Evolutionary conservation across 2,113 vertebrate species (phyloP).

Genomic region (Lepus timidus): DNA sequence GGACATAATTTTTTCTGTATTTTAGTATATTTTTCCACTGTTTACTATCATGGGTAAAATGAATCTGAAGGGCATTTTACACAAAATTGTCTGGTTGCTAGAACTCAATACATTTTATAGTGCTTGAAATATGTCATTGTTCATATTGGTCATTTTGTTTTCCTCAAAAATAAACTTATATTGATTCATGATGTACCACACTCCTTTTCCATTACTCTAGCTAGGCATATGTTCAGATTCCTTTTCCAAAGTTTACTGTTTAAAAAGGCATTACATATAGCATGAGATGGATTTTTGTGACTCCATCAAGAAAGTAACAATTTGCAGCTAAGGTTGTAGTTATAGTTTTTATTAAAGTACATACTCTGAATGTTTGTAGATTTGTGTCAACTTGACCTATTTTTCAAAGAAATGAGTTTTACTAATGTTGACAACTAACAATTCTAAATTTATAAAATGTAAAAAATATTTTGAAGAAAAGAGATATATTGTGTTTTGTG

Average conservation of each 20-base stretch:
- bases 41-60: constrained; percentile 66
- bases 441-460: neutral
- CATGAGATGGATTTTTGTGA: constrained; percentile 42
- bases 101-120: constrained; percentile 73
- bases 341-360: constrained; percentile 41
- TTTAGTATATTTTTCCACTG: constrained; percentile 53
- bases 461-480: constrained; percentile 28
- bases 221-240: constrained; percentile 57
- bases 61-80: constrained; percentile 67
- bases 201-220: constrained; percentile 63
- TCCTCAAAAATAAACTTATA: constrained; percentile 77
- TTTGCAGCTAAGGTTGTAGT: constrained; percentile 53
- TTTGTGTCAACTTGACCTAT: neutral
- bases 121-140: constrained; percentile 76
- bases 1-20: constrained; percentile 63
- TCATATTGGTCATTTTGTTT: constrained; percentile 68
- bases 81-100: constrained; percentile 68
- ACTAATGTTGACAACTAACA: neutral
- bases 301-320: constrained; percentile 36
- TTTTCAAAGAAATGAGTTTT: constrained; percentile 16
- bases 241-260: constrained; percentile 67
- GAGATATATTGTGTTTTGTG: neutral
- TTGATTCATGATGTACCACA: constrained; percentile 66
- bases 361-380: constrained; percentile 51
- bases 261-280: constrained; percentile 68